These are phyloP conservation scores for Meiosimyza decipiens DNA, from an alignment of 2,888 invertebrate genomes.

Conservation along the genomic window DNA sequence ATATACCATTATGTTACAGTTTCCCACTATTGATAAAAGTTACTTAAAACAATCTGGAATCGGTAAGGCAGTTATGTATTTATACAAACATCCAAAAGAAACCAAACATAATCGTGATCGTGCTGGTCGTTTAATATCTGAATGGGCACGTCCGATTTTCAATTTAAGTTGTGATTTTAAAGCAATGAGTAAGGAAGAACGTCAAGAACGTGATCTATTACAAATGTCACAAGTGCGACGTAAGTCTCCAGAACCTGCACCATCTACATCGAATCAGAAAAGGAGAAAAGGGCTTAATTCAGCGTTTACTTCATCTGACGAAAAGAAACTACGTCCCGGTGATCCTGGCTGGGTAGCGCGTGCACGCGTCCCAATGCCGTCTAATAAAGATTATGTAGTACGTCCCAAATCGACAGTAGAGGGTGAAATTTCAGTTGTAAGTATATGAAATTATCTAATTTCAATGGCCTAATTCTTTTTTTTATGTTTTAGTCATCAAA, in stretches of 20 bases:
- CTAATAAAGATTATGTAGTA: slow-evolving; percentile 95
- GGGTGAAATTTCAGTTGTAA: slow-evolving; percentile 83
- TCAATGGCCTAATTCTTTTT: slow-evolving; percentile 14
- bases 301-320: slow-evolving; percentile 69
- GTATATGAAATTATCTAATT: slow-evolving; percentile 50
- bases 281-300: slow-evolving; percentile 71
- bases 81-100: slow-evolving; percentile 98
- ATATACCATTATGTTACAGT: slow-evolving; percentile 61
- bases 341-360: slow-evolving; percentile 95
- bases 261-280: slow-evolving; percentile 56
- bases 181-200: slow-evolving; percentile 91
- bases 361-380: slow-evolving; percentile 94
- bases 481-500: slow-evolving; percentile 73
- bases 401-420: slow-evolving; percentile 93
- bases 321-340: slow-evolving; percentile 85
- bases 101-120: slow-evolving; percentile 90
- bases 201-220: slow-evolving; percentile 91
- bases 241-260: slow-evolving; percentile 67
- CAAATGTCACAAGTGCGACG: slow-evolving; percentile 73
- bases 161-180: slow-evolving; percentile 94
- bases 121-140: slow-evolving; percentile 92
- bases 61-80: slow-evolving; percentile 99
- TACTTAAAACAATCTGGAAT: slow-evolving; percentile 95
- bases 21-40: slow-evolving; percentile 88
- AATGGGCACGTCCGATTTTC: slow-evolving; percentile 98